These are phyloP conservation scores for Acrobasis repandana DNA, from an alignment of 2,888 invertebrate species.

Conservation along the genomic window DNA sequence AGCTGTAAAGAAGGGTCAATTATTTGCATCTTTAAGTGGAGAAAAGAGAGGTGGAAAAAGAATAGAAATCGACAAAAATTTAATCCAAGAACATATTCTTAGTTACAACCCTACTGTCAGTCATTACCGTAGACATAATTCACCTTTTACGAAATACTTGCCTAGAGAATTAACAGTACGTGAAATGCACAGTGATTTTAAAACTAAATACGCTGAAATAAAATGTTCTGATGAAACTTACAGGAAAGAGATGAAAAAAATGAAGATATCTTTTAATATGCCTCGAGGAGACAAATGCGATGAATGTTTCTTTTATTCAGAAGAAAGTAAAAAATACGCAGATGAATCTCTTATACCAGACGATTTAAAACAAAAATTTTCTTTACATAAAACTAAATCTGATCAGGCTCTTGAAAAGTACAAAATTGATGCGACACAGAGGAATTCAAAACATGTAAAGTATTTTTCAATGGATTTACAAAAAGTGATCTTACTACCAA, in stretches of 20 bases:
- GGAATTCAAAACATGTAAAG: slow-evolving; percentile 17
- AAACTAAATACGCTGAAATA: slow-evolving; percentile 23
- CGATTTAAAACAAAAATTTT: slow-evolving; percentile 1
- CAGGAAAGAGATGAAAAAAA: slow-evolving; percentile 28
- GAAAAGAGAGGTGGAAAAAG: neutral
- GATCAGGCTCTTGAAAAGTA: slow-evolving; percentile 29
- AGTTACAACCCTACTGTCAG: neutral
- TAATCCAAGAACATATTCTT: neutral
- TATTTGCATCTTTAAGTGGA: neutral
- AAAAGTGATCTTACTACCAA: slow-evolving; percentile 26
- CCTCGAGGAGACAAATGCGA: slow-evolving; percentile 21
- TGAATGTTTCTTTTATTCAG: slow-evolving; percentile 20
- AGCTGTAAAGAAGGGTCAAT: slow-evolving; percentile 2
- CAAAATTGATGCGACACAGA: slow-evolving; percentile 28
- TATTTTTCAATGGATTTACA: slow-evolving; percentile 31
- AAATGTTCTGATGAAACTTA: slow-evolving; percentile 27
- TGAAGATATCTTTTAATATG: slow-evolving; percentile 22
- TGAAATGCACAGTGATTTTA: slow-evolving; percentile 24
- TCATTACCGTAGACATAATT: neutral
- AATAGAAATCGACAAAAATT: too few relatives aligned
- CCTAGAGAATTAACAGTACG: neutral
- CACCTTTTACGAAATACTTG: neutral
- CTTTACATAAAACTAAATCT: slow-evolving; percentile 24
- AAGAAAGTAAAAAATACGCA: slow-evolving; percentile 22
- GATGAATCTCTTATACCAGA: slow-evolving; percentile 9